Evolutionary conservation across 2,888 invertebrate genomes (phyloP).

Genomic region (Eucera pruinosa): DNA sequence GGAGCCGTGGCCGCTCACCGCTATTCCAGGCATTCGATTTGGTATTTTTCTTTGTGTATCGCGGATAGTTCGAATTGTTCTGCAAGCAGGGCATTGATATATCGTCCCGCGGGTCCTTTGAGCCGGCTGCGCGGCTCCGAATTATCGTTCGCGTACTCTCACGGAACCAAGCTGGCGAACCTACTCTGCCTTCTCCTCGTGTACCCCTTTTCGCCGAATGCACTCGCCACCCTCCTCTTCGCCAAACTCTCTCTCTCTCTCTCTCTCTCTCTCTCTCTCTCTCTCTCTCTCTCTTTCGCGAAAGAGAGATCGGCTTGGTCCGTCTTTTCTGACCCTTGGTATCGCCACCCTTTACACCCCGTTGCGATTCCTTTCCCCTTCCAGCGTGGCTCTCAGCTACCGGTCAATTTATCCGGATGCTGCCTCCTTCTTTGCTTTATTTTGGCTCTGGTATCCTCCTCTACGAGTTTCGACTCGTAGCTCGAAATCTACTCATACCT

Average conservation of each 20-base stretch:
- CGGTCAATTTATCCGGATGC: slow-evolving; percentile 82
- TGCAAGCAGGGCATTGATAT: slow-evolving; percentile 84
- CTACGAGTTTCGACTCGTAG: slow-evolving; percentile 22
- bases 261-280: neutral
- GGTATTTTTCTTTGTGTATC: slow-evolving; percentile 85
- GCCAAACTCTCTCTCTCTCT: neutral
- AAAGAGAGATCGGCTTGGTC: slow-evolving; percentile 6
- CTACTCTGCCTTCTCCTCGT: slow-evolving; percentile 27
- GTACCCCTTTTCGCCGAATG: slow-evolving; percentile 51
- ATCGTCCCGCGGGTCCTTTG: slow-evolving; percentile 84
- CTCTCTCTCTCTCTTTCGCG: no score
- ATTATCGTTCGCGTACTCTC: slow-evolving; percentile 83
- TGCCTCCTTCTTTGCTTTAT: slow-evolving; percentile 71
- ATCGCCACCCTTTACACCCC: slow-evolving; percentile 21
- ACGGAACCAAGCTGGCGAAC: slow-evolving; percentile 62
- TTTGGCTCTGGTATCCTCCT: slow-evolving; percentile 32
- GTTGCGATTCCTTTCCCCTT: neutral
- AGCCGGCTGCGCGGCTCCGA: slow-evolving; percentile 79
- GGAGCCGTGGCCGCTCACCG: slow-evolving; percentile 72
- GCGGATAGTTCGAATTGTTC: slow-evolving; percentile 84
- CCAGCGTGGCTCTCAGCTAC: slow-evolving; percentile 64
- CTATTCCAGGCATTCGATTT: slow-evolving; percentile 84
- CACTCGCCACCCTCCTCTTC: slow-evolving; percentile 38
- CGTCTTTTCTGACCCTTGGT: slow-evolving; percentile 30
- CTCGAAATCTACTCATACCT: slow-evolving; percentile 62